These are phyloP conservation scores for Cygnus olor DNA, from an alignment of 2,797 vertebrate species.

Conservation along the genomic window DNA sequence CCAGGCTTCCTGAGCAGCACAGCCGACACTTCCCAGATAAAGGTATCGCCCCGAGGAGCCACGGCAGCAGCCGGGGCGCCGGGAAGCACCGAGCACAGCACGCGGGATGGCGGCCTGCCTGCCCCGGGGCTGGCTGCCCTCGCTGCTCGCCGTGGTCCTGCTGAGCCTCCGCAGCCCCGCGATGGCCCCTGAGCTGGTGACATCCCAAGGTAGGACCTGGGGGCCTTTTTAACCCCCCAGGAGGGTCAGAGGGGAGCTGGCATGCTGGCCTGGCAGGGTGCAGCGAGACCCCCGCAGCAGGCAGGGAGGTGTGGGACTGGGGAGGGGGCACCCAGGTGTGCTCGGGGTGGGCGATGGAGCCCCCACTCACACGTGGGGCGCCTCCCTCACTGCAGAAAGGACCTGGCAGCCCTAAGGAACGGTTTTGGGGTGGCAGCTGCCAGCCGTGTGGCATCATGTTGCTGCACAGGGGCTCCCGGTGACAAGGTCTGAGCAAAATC, in stretches of 20 bases:
- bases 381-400: neutral
- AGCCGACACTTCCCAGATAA: conserved; percentile 67
- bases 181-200: conserved; percentile 54
- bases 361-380: neutral
- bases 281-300: rapidly evolving
- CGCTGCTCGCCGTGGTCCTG: conserved; percentile 47
- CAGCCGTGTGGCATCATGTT: neutral
- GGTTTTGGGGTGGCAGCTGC: neutral
- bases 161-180: conserved; percentile 48
- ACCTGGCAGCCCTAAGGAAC: rapidly evolving
- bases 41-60: conserved; percentile 16
- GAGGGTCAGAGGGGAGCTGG: neutral
- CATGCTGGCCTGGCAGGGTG: rapidly evolving
- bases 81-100: neutral
- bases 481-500: neutral
- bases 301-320: neutral
- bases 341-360: rapidly evolving
- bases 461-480: neutral
- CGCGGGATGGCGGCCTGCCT: conserved; percentile 16
- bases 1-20: conserved; percentile 79
- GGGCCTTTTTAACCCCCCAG: neutral
- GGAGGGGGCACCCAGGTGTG: neutral
- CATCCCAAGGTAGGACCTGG: conserved; percentile 81
- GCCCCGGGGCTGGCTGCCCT: neutral
- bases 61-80: neutral